Conservation (phyloP, 2,113 vertebrate species). For the Marcusenius ussheri region DNA sequence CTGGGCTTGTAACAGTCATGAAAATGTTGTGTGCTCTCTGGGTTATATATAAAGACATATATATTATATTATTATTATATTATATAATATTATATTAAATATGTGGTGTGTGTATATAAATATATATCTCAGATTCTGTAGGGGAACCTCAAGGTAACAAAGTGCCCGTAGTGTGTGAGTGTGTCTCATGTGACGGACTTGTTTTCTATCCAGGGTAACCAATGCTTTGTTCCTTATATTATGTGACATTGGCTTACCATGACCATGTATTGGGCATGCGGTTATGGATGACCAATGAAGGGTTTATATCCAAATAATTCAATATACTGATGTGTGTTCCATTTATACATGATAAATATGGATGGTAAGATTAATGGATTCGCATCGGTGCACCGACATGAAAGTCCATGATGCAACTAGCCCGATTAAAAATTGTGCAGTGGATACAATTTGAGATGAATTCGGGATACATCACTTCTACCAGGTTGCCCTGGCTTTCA, state of each 20-base stretch:
- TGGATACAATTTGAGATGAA: too few species aligned
- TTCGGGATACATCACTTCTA: too few species aligned
- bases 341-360: not conserved
- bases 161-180: not conserved
- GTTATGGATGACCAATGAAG: not conserved
- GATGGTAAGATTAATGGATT: not conserved
- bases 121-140: not conserved
- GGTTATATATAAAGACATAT: not conserved
- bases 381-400: not conserved
- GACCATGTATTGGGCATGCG: not conserved
- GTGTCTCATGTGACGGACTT: not conserved
- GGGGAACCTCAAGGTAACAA: not conserved
- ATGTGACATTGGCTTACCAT: not conserved
- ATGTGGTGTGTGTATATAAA: too few species aligned
- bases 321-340: not conserved
- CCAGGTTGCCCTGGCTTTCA: too few species aligned
- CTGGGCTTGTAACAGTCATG: not conserved
- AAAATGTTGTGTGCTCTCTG: not conserved
- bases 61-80: not conserved
- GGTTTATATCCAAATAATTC: not conserved
- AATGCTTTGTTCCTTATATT: not conserved
- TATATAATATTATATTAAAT: not conserved
- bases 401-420: not conserved
- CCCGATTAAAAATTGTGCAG: not conserved
- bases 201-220: not conserved